phyloP scores from a whole-genome alignment of 1,140 invertebrate genomes.

The Campodea augens region DNA sequence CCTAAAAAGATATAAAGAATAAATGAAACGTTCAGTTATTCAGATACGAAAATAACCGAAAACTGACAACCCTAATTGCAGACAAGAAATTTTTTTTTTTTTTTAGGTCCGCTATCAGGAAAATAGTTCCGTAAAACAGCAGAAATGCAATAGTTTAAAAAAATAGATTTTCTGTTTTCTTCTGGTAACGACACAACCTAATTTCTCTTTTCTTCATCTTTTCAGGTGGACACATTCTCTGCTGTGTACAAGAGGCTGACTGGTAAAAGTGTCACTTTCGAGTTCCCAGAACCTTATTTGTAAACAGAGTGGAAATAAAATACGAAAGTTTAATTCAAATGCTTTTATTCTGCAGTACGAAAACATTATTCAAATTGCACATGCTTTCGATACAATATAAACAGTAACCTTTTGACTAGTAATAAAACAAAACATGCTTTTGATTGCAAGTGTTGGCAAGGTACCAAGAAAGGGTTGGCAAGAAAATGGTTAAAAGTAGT shows the following conservation, averaged over 20 bases:
- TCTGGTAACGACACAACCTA: background rate
- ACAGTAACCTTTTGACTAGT: too few relatives aligned
- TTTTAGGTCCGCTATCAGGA: too few relatives aligned
- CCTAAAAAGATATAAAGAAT: too few relatives aligned
- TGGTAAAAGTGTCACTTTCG: slow-evolving; percentile 94
- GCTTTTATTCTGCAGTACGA: background rate
- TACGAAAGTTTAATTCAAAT: slow-evolving; percentile 7
- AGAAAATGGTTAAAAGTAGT: too few relatives aligned
- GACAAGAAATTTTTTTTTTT: too few relatives aligned
- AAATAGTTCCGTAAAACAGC: too few relatives aligned
- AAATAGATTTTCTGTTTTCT: background rate
- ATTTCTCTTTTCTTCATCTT: slow-evolving; percentile 15
- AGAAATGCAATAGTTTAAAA: too few relatives aligned
- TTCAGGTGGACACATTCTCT: slow-evolving; percentile 90
- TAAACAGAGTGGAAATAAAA: slow-evolving; percentile 28
- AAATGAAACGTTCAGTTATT: too few relatives aligned
- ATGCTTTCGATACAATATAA: background rate
- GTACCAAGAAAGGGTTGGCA: background rate
- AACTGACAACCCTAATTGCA: too few relatives aligned
- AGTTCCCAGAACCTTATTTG: slow-evolving; percentile 95
- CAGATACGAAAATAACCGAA: too few relatives aligned
- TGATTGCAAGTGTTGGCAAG: too few relatives aligned
- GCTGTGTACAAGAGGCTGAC: slow-evolving; percentile 98
- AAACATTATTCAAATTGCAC: background rate
- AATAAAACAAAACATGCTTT: too few relatives aligned